phyloP scores from a whole-genome alignment of 2,113 vertebrate species.

The Theristicus caerulescens region DNA sequence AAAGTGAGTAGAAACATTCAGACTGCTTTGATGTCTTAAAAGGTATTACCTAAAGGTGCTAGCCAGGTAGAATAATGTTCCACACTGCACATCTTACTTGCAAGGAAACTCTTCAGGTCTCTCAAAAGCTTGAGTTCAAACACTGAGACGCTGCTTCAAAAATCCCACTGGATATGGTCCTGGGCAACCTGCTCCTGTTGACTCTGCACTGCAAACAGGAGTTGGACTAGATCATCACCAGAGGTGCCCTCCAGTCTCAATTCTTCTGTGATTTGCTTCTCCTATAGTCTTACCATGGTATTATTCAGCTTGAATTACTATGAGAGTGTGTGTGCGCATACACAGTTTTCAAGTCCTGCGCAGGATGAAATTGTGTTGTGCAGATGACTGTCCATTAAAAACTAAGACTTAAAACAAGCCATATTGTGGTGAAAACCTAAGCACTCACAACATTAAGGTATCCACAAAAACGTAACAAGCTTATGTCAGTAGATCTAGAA shows the following conservation, averaged over 20 bases:
- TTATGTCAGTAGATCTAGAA: not conserved
- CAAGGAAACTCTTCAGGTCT: not conserved
- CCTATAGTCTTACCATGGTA: not conserved
- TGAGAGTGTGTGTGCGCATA: accelerated
- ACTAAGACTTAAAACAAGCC: not conserved
- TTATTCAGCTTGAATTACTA: not conserved
- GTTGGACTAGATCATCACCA: not conserved
- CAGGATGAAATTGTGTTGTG: not conserved
- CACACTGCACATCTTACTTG: not conserved
- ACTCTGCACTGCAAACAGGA: not conserved
- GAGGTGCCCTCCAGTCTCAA: not conserved
- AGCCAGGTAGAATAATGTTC: not conserved
- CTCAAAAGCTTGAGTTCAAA: not conserved
- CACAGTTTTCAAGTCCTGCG: not conserved
- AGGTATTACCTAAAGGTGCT: not conserved
- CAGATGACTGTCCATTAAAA: not conserved
- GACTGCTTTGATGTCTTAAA: not conserved
- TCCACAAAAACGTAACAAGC: not conserved
- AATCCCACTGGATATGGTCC: not conserved
- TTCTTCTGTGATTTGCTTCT: not conserved
- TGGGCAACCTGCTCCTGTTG: not conserved
- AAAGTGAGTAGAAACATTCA: not conserved
- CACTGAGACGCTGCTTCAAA: not conserved
- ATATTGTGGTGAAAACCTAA: not conserved
- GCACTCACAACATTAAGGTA: not conserved